Conservation (phyloP, 2,113 vertebrate genomes). For the Centropristis striata region DNA sequence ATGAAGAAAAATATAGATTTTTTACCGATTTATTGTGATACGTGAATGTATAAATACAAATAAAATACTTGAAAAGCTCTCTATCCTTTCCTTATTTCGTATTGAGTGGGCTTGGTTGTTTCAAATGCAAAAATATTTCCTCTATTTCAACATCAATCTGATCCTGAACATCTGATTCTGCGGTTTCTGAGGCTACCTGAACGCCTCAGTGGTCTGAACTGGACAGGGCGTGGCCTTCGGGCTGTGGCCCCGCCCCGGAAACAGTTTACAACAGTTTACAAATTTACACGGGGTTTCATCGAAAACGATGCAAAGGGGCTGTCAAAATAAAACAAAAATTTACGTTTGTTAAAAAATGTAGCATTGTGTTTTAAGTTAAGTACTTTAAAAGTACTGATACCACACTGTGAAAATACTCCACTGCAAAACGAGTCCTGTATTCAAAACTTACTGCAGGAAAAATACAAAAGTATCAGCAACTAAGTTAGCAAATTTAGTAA, state of each 20-base stretch:
- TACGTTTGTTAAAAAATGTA: no score
- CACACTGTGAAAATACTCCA: no score
- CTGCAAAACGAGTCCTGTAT: no score
- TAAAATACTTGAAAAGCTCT: neutral
- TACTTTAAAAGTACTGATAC: no score
- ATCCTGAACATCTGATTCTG: neutral
- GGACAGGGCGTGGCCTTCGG: constrained; percentile 21
- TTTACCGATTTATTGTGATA: constrained; percentile 14
- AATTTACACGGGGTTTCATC: neutral
- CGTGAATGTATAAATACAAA: neutral
- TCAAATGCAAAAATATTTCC: neutral
- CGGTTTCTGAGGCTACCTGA: neutral
- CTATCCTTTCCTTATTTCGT: neutral
- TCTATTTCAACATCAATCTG: neutral
- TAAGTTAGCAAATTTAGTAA: no score
- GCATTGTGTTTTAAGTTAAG: no score
- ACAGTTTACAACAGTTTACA: neutral
- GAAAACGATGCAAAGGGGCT: accelerated
- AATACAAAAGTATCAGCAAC: no score
- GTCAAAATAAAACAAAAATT: constrained; percentile 28
- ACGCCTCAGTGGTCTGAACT: constrained; percentile 13
- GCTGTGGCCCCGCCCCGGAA: constrained; percentile 24
- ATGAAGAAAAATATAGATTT: neutral
- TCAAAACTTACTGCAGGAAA: no score
- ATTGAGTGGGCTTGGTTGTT: neutral